phyloP scores from a whole-genome alignment of 2,113 vertebrate species.

The Gorsachius goisagi region DNA sequence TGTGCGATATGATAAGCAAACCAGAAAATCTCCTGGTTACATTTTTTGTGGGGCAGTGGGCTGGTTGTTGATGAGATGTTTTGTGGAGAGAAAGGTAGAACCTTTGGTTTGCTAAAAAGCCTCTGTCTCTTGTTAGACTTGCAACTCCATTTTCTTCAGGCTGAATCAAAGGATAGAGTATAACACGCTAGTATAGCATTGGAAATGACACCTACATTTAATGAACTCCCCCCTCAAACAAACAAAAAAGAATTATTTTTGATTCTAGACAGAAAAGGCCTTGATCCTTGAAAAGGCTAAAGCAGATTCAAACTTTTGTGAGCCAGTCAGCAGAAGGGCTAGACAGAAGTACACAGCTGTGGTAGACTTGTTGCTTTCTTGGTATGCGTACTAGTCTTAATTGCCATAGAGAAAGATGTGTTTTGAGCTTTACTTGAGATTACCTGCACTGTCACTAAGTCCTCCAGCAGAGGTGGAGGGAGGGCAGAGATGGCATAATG shows the following conservation, averaged over 20 bases:
- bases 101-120: background rate
- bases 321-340: background rate
- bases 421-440: background rate
- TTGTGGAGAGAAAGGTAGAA: background rate
- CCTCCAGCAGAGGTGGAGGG: background rate
- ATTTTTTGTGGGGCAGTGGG: background rate
- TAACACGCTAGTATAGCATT: background rate
- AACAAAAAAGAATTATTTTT: background rate
- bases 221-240: background rate
- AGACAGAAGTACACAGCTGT: background rate
- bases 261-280: background rate
- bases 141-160: background rate
- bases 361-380: background rate
- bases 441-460: background rate
- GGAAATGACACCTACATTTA: background rate
- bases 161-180: background rate
- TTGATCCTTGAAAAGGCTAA: background rate
- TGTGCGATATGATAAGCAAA: background rate
- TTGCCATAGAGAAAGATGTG: background rate
- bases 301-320: background rate
- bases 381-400: background rate
- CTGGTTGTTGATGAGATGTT: background rate
- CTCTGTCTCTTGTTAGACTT: background rate
- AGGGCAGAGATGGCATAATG: background rate
- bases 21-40: background rate